Percentiles rank a stretch among this genome's conserved stretches.
Evolutionary conservation across 2,888 invertebrate species (phyloP).

Genomic region (Lepetodrilus schrolli): DNA sequence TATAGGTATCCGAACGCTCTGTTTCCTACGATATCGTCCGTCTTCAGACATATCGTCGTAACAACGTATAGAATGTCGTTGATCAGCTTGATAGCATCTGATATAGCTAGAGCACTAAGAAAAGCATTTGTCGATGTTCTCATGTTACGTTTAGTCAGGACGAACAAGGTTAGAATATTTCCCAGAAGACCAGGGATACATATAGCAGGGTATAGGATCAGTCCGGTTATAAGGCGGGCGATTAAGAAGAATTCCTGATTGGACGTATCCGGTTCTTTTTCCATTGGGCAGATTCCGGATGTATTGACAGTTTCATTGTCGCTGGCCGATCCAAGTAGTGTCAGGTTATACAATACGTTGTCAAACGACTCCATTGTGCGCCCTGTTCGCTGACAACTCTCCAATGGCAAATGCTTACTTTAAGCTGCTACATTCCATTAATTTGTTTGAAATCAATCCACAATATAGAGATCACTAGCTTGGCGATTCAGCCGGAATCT

Average conservation of each 20-base stretch:
- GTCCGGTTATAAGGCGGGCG: constrained; percentile 67
- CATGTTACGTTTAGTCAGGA: constrained; percentile 69
- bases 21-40: constrained; percentile 59
- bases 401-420: no score
- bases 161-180: constrained; percentile 68
- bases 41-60: constrained; percentile 61
- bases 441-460: no score
- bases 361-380: no score
- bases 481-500: no score
- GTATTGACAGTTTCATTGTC: constrained; percentile 10
- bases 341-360: no score
- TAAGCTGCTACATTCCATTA: no score
- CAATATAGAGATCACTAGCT: no score
- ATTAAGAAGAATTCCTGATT: constrained; percentile 57
- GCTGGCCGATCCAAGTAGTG: neutral
- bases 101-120: constrained; percentile 68
- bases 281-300: neutral
- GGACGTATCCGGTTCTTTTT: neutral
- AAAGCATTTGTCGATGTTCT: constrained; percentile 71
- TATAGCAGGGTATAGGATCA: constrained; percentile 68
- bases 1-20: constrained; percentile 69
- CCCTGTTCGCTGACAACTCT: no score
- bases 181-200: constrained; percentile 69
- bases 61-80: constrained; percentile 72
- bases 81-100: constrained; percentile 71